Percentiles rank a stretch among this genome's conserved stretches.
Evolutionary conservation across 2,797 vertebrate genomes (phyloP).

Genomic region (Acanthis flammea): DNA sequence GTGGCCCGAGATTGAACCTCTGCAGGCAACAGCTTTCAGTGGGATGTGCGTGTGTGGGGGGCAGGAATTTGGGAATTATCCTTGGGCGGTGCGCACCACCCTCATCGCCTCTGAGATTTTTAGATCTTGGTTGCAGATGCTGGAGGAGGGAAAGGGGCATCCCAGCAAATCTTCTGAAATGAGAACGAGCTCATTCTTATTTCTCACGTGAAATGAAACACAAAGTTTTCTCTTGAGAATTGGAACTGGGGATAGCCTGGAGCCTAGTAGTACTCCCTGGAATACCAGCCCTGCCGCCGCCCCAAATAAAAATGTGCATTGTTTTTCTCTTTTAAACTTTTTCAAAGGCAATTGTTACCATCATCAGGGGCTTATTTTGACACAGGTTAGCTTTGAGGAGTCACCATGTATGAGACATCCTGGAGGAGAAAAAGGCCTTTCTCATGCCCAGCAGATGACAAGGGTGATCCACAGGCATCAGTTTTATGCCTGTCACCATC

Average conservation of each 20-base stretch:
- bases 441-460: not conserved
- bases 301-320: not conserved
- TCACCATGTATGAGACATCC: not conserved
- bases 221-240: conserved; percentile 18
- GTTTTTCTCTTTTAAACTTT: not conserved
- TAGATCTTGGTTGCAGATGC: conserved; percentile 37
- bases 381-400: not conserved
- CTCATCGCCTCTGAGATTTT: conserved; percentile 2
- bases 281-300: not conserved
- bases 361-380: not conserved
- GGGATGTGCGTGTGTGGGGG: not conserved
- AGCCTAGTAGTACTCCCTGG: not conserved
- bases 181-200: not conserved
- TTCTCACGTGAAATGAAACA: conserved; percentile 42
- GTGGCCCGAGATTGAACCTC: not conserved
- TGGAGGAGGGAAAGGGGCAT: conserved; percentile 30
- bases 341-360: not conserved
- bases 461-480: not conserved
- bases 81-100: conserved; percentile 38
- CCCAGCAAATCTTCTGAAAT: not conserved
- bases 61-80: conserved; percentile 12
- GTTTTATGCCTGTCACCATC: not conserved
- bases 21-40: not conserved
- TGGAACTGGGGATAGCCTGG: not conserved
- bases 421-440: not conserved